Base-by-base conservation (phyloP, 1,140 invertebrate species). In the Gonatopus flavifemur region DNA sequence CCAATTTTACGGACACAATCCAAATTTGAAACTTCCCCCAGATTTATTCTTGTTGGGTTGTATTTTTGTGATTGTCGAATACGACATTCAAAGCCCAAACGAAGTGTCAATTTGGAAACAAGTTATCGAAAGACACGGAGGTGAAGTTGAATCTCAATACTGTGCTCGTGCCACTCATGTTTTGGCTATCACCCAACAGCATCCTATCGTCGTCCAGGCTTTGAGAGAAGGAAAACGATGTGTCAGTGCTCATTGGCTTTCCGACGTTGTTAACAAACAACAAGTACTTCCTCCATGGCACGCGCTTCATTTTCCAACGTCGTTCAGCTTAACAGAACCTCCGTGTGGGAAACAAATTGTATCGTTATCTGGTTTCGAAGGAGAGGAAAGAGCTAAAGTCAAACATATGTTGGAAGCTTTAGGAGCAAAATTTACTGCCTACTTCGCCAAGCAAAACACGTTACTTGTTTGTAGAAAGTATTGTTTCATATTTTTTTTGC, bases 191-290 rank as follows among this genome's bases (percentile, higher is more conserved):
- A 93, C 90, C 9, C 93, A 96, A 75, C 85, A 88, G 24, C 90
- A 92, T 67, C 89, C 91, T 22, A 85, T 91, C 16, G 92, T 94
- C 12, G 90, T 92, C 80, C 89, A 92, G 69, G 86, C 87, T 54
- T 57, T 78, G 6, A 64, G 81, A 9, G 81, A 83, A 37, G 84
- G 85, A 3, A 88, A 89, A 73, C 85, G 94, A 18, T 91, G 94
- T 66, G 91, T 98, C 4, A 96, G 93, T 5, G 88, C 93, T 8
- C 91, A 91, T 77, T 98, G 96, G 96, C 76, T 98, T 10, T 94
- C 90, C 50, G 95, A 98, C 73, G 87, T 93, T 20, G 84, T 96
- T 46, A 68, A 84, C 1, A 87, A 89, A 42, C 88, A 93, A 58
- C 90, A 91, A 67, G 86, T 96, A 64, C 66, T 87, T 45, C 92